Evolutionary conservation across 1,140 invertebrate genomes (phyloP), one percentile per base, ranked within the genome.

Genomic region (Diprion similis): DNA sequence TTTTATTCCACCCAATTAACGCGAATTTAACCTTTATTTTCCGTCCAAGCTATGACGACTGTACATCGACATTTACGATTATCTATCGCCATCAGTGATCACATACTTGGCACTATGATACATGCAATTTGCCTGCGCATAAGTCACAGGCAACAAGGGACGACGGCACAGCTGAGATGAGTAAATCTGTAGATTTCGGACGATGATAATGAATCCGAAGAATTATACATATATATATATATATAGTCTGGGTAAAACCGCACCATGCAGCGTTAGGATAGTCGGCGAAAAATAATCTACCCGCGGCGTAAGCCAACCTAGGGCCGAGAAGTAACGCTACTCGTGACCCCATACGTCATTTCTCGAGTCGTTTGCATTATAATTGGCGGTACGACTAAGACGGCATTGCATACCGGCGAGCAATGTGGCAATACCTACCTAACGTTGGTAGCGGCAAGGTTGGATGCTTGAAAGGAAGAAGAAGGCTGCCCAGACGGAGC

Each of bases 331-430:
- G 24, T 37, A 37, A 37, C 24, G 24, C 24, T 59, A 15, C 11
- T 59, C 51, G 51, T 17, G 51, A 59, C 51, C 51, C n/a, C 51
- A 59, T 37, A 37, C 1, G 6, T 59, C 51, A 8, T 59, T 59
- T 59, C 51, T 59, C 51, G 11, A 59, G 51, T 59, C 51, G 51
- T 59, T 59, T 59, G 37, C 2, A 68, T 68, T 45, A 17, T 48
- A 70, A 46, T 70, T 19, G 46, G n/a, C 11, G n/a, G 46, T 46
- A 70, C 46, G 9, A 70, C 45, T 70, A 70, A 70, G 69, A 48
- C 46, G 15, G 18, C 69, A 15, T 47, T 17, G 37, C 66, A 11
- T 68, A 68, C 66, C 18, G 18, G 13, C 7, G 11, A 19, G 66
- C 18, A 19, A 68, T 68, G 19, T 17, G n/a, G 69, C 46, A 70